These are phyloP conservation scores for Rhogogaster chlorosoma DNA, from an alignment of 2,888 invertebrate genomes.

Conservation along the genomic window DNA sequence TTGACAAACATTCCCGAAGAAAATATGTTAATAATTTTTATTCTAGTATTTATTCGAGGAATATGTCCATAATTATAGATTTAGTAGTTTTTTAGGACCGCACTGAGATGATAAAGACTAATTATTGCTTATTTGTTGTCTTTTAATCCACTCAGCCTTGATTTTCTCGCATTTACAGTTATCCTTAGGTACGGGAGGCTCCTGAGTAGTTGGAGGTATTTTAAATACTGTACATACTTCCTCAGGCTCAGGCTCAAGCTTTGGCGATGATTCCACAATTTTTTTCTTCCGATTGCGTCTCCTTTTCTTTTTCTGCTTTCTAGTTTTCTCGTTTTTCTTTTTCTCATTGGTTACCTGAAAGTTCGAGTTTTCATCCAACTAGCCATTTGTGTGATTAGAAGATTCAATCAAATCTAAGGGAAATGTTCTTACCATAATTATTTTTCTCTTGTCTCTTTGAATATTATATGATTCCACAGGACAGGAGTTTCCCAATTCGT, in stretches of 20 bases:
- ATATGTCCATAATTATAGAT: background rate
- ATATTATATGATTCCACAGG: background rate
- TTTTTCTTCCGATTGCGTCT: background rate
- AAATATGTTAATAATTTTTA: background rate
- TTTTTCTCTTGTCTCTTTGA: background rate
- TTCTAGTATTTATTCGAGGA: background rate
- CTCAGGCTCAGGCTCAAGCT: constrained; percentile 33
- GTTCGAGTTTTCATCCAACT: background rate
- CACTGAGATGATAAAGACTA: background rate
- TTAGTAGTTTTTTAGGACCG: background rate
- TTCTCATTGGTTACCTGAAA: background rate
- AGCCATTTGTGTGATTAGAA: background rate
- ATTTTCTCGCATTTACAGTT: constrained; percentile 47
- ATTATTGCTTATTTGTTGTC: constrained; percentile 7
- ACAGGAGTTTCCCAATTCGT: background rate
- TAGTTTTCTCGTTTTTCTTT: background rate
- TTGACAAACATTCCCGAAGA: no score
- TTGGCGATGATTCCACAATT: background rate
- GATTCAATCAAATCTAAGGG: background rate
- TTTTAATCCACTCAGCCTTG: background rate
- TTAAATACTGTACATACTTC: constrained; percentile 45
- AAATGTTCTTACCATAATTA: background rate
- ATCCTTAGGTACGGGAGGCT: constrained; percentile 67
- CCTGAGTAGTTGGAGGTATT: constrained; percentile 77
- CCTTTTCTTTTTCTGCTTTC: constrained; percentile 20